A percentile compares a stretch with the other conserved stretches of the same genome.
phyloP scores from a whole-genome alignment of 2,888 invertebrate genomes.

The Gymnocheta viridis region DNA sequence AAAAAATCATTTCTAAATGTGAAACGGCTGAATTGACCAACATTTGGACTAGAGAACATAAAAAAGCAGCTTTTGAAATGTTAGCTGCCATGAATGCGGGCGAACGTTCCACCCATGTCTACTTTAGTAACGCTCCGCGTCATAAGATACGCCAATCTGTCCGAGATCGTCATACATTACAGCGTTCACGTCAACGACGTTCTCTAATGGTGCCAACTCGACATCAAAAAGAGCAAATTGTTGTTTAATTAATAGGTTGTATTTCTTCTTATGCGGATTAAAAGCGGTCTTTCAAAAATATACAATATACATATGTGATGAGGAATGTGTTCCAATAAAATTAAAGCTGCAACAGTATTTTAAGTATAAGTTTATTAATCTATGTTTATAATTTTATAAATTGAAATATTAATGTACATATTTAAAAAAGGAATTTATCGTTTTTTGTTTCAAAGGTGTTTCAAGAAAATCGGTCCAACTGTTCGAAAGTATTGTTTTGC shows the following conservation, averaged over 20 bases:
- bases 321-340: slow-evolving; percentile 51
- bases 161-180: slow-evolving; percentile 76
- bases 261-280: slow-evolving; percentile 43
- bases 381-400: background rate
- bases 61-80: slow-evolving; percentile 80
- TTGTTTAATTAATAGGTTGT: slow-evolving; percentile 69
- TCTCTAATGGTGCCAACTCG: slow-evolving; percentile 72
- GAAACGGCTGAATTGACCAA: slow-evolving; percentile 73
- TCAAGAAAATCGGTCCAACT: no score
- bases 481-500: no score
- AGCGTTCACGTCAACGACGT: slow-evolving; percentile 76
- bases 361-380: slow-evolving; percentile 4
- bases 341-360: slow-evolving; percentile 19
- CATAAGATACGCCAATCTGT: slow-evolving; percentile 77
- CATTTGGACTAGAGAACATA: slow-evolving; percentile 80
- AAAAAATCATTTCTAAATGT: slow-evolving; percentile 65
- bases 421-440: no score
- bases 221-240: slow-evolving; percentile 73
- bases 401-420: no score
- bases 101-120: slow-evolving; percentile 21
- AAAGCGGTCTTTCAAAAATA: slow-evolving; percentile 22
- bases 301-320: slow-evolving; percentile 59
- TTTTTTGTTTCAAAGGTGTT: no score
- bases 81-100: slow-evolving; percentile 81
- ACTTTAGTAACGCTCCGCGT: slow-evolving; percentile 62